Conservation (phyloP, 1,140 invertebrate species). For the Temnothorax nylanderi region DNA sequence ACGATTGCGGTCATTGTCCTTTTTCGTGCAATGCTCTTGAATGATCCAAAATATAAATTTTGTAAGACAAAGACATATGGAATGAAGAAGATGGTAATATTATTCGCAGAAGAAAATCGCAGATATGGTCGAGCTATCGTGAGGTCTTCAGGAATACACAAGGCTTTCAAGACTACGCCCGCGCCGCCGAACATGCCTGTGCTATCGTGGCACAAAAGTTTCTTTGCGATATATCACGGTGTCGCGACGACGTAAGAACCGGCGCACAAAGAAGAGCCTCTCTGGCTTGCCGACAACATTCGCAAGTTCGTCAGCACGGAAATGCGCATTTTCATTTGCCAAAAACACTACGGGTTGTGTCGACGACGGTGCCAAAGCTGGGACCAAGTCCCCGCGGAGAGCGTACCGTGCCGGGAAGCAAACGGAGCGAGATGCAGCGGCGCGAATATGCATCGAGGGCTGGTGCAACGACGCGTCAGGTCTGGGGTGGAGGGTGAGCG, state of each 20-base stretch:
- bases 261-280: background rate
- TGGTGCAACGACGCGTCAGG: slow-evolving; percentile 55
- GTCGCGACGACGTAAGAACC: slow-evolving; percentile 4
- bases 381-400: slow-evolving; percentile 10
- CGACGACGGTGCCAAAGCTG: slow-evolving; percentile 50
- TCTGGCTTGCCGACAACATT: background rate
- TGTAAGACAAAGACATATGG: background rate
- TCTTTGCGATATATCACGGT: background rate
- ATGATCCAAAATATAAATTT: background rate
- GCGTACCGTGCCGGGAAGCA: background rate
- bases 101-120: background rate
- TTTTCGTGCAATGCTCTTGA: background rate
- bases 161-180: slow-evolving; percentile 17
- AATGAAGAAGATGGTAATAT: background rate
- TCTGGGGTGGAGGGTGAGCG: slow-evolving; percentile 19
- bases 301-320: background rate
- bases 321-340: slow-evolving; percentile 68
- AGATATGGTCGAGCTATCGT: background rate
- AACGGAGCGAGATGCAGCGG: slow-evolving; percentile 35
- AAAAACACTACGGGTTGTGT: slow-evolving; percentile 60
- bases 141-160: background rate
- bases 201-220: background rate
- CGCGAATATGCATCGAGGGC: slow-evolving; percentile 51
- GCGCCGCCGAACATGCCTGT: background rate
- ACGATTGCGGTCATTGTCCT: background rate